Evolutionary conservation across 2,888 invertebrate genomes (phyloP), one percentile per base, ranked within the genome.

Genomic region (Heteromyza rotundicornis): DNA sequence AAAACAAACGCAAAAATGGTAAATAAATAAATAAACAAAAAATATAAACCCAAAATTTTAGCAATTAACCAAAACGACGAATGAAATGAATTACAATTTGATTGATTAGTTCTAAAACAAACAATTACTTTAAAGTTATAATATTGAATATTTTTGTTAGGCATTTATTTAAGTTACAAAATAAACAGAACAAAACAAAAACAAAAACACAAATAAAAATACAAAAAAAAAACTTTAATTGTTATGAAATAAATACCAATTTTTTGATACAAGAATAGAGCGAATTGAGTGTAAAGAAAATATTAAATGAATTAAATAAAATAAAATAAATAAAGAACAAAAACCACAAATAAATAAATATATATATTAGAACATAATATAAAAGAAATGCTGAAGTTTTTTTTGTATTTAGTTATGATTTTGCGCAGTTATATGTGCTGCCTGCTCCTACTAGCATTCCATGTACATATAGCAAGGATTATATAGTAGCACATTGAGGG

Each of bases 401-500:
- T 73, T 73, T 65, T 70, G 63, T 58, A 63, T 56, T 53, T 52
- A 52, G 40, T 61, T 73, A 72, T 68, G 78, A 75, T 77, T 76
- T 68, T 75, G 73, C 76, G 76, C 76, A 76, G 67, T 70, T 76
- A 72, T 76, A 16, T 24, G 23, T 2, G n/a, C 17, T 14, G 16
- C 22, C 49, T 35, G 19, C 55, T 40, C 8, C 12, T 17, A n/a
- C 14, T 19, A 24, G 19, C 17, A 17, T n/a, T n/a, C 19, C 22
- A 7, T n/a, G 27, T 22, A 36, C 35, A 12, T 17, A 36, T 74
- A 71, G 73, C 74, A 73, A 65, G 62, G 65, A 68, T 67, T n/a
- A 19, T 8, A 67, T 70, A 68, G 68, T 68, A 74, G 64, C 65
- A 68, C 62, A 68, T 40, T 73, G 69, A 74, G 72, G 75, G 73